A percentile compares a stretch with the other conserved stretches of the same genome.
Conservation (phyloP, 2,113 vertebrate species). For the Siniperca chuatsi region DNA sequence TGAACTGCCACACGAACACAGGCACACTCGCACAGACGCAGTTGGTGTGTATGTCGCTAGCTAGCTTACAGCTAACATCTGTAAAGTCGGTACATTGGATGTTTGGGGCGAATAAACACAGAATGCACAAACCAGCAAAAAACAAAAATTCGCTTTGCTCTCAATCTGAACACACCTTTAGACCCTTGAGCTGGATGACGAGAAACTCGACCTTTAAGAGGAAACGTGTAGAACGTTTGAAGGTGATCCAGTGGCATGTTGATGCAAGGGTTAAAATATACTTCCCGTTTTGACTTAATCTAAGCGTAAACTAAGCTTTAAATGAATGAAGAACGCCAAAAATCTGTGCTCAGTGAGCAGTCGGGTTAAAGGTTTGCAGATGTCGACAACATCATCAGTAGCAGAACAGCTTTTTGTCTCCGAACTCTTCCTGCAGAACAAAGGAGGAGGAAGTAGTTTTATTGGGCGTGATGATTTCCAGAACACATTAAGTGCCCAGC, state of each 20-base stretch:
- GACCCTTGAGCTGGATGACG: not conserved
- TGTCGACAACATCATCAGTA: not conserved
- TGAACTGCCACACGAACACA: not conserved
- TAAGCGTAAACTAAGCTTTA: not conserved
- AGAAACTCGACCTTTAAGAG: not conserved
- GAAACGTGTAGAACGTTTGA: no score
- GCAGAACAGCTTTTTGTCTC: slow-evolving; percentile 22
- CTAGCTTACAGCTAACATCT: not conserved
- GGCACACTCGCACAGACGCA: no score
- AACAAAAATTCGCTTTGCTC: not conserved
- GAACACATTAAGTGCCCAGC: slow-evolving; percentile 30
- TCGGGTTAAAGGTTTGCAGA: not conserved
- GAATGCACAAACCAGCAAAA: no score
- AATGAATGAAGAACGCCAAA: not conserved
- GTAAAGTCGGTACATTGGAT: not conserved
- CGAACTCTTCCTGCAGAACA: slow-evolving; percentile 59
- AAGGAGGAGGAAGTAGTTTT: slow-evolving; percentile 47
- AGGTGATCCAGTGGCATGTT: not conserved
- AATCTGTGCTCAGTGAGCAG: not conserved
- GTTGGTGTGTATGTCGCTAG: not conserved
- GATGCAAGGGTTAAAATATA: not conserved
- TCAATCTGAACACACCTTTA: not conserved
- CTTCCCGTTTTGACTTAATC: not conserved
- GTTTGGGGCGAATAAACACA: not conserved
- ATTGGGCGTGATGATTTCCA: slow-evolving; percentile 59